Evolutionary conservation across 2,113 vertebrate species (phyloP).

Genomic region (Callithrix jacchus): DNA sequence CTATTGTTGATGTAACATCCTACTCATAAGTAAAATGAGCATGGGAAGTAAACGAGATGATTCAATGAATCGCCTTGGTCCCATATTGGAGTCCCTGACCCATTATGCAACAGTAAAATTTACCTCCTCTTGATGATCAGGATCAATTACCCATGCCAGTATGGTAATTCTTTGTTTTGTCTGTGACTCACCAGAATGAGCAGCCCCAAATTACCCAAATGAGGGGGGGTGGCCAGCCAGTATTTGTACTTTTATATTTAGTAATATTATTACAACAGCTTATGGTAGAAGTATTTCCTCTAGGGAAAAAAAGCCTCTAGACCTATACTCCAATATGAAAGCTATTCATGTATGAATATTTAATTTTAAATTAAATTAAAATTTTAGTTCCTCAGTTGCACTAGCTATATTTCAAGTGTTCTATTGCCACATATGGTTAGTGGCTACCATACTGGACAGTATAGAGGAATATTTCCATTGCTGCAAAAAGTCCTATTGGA

Average conservation of each 20-base stretch:
- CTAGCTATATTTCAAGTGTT: neutral
- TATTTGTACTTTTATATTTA: neutral
- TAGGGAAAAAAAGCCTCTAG: neutral
- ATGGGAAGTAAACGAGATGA: neutral
- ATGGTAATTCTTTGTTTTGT: neutral
- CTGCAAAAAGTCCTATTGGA: neutral
- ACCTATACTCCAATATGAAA: neutral
- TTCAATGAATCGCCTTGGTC: neutral
- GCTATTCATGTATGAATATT: neutral
- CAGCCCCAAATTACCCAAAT: neutral
- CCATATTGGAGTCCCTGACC: neutral
- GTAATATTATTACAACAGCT: neutral
- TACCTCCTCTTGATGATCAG: neutral
- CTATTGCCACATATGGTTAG: neutral
- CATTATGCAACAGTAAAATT: neutral
- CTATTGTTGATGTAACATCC: neutral
- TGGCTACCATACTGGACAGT: neutral
- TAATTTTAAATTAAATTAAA: constrained; percentile 12
- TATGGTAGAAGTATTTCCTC: neutral
- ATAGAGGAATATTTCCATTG: neutral
- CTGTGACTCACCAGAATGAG: neutral
- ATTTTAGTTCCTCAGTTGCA: too few species aligned
- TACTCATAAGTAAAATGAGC: neutral
- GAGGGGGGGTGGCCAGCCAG: too few species aligned
- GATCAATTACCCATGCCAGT: neutral